Base-by-base conservation (phyloP, 2,113 vertebrate species). In the Aegypius monachus region DNA sequence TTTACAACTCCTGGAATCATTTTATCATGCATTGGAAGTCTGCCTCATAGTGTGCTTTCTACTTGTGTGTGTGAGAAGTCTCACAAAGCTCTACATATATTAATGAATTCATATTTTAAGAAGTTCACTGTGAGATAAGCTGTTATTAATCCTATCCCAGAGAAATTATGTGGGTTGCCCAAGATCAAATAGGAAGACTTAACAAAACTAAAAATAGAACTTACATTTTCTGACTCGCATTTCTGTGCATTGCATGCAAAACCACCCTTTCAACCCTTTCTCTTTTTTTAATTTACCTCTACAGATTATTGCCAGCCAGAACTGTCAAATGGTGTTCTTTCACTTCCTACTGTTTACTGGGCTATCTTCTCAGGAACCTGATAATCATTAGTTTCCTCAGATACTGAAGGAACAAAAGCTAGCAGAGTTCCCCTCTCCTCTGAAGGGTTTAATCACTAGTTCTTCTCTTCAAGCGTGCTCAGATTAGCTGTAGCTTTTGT, bases 41-140 rank as follows among this genome's bases (percentile, higher is more conserved):
- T 96, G 93, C 56, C 34, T 94, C 67, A 55, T 50, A 32, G 21
- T 56, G 22, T 58, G 53, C 85, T 79, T 96, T 95, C 93, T 68
- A 77, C 80, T 95, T 72, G 36, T 36, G 36, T 36, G 36, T 36
- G 36, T 36, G 36, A 68, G 48, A 82, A 93, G 77, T 23, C 48
- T 80, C 84, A 94, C 56, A 79, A 88, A 96, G 66, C 53, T 95
- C 79, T 93, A 80, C 91, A 88, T 66, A 82, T 70, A 91, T 95
- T 95, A 96, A 94, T 87, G 86, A 97, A 97, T 71, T 95, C 85
- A 80, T 91, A 95, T 95, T 96, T 96, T 96, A 91, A 96, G 86
- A 86, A 93, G 81, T 90, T 95, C 73, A 66, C 74, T 73, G 67
- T 67, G 81, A 96, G 84, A 94, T 93, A 94, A 95, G 29, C 78